Percentiles rank a stretch among this genome's conserved stretches.
phyloP scores from a whole-genome alignment of 2,888 invertebrate species.

The Plebejus melissa region DNA sequence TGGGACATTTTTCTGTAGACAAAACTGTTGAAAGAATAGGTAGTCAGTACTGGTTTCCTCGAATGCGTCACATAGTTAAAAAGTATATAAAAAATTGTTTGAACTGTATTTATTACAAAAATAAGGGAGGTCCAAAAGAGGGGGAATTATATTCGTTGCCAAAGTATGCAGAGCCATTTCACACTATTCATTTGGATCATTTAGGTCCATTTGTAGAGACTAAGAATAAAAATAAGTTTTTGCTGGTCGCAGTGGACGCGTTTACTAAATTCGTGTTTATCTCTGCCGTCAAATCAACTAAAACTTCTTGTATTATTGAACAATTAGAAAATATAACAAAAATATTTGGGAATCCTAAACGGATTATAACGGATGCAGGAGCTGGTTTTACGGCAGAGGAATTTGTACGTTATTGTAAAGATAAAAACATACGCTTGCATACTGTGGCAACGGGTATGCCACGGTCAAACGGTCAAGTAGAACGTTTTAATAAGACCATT shows the following conservation, averaged over 20 bases:
- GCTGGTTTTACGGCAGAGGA: constrained; percentile 8
- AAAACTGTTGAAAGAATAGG: constrained; percentile 23
- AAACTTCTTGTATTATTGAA: constrained; percentile 1
- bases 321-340: constrained; percentile 29
- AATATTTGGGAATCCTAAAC: constrained; percentile 18
- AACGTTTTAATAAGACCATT: constrained; percentile 42
- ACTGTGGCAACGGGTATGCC: constrained; percentile 37
- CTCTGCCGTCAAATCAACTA: constrained; percentile 18
- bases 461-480: constrained; percentile 42
- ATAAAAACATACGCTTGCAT: constrained; percentile 17
- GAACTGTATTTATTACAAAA: constrained; percentile 21
- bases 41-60: background rate
- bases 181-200: too few species aligned
- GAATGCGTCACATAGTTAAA: background rate
- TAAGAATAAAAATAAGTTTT: constrained; percentile 10
- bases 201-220: background rate
- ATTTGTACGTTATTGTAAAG: constrained; percentile 4
- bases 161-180: background rate
- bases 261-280: constrained; percentile 25
- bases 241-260: constrained; percentile 7
- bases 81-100: constrained; percentile 8
- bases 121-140: constrained; percentile 1
- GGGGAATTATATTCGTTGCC: background rate
- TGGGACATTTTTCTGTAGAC: constrained; percentile 32
- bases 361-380: constrained; percentile 20